These are phyloP conservation scores for Trissolcus basalis DNA, from an alignment of 1,140 invertebrate species.

Conservation along the genomic window DNA sequence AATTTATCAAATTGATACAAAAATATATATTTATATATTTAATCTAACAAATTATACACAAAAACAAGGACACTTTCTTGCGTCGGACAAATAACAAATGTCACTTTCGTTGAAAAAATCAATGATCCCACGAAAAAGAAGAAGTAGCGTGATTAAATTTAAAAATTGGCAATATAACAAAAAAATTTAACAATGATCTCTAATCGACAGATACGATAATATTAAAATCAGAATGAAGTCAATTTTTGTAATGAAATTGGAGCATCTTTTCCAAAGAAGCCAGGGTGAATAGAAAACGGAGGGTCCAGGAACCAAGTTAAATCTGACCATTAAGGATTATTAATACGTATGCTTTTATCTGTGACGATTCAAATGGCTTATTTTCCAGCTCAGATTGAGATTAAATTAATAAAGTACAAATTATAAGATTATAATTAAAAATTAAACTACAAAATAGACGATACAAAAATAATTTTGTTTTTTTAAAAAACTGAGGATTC, in stretches of 20 bases:
- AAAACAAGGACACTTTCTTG: slow-evolving; percentile 19
- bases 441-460: slow-evolving; percentile 19
- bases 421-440: slow-evolving; percentile 8
- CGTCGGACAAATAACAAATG: background rate
- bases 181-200: slow-evolving; percentile 5
- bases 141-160: background rate
- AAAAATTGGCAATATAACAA: background rate
- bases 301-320: background rate
- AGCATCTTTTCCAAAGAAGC: too few species aligned
- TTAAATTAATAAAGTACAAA: slow-evolving; percentile 5
- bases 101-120: background rate
- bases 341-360: too few species aligned
- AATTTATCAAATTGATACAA: slow-evolving; percentile 18
- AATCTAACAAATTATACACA: slow-evolving; percentile 27
- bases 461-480: slow-evolving; percentile 16
- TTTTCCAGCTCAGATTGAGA: too few species aligned
- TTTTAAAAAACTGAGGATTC: background rate
- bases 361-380: too few species aligned
- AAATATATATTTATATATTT: slow-evolving; percentile 26
- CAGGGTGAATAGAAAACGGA: background rate
- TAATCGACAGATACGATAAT: background rate
- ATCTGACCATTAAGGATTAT: background rate
- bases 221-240: background rate
- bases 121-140: slow-evolving; percentile 1
- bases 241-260: too few species aligned